Evolutionary conservation across 2,797 vertebrate genomes (phyloP).

Genomic region (Amphiprion clarkii): DNA sequence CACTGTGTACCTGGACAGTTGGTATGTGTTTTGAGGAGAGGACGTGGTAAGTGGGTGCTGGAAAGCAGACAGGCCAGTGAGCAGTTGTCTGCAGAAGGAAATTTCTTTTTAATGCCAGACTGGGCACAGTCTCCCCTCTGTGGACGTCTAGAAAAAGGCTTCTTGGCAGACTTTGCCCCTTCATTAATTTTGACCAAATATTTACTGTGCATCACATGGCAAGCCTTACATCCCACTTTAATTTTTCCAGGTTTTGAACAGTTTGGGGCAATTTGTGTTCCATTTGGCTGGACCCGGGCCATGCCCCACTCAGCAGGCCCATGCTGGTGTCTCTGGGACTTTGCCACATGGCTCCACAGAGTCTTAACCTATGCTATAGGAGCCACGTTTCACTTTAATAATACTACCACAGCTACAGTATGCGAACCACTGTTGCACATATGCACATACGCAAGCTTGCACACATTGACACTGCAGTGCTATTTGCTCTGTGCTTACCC

Average conservation of each 20-base stretch:
- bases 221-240: slow-evolving; percentile 68
- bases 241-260: slow-evolving; percentile 77
- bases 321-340: slow-evolving; percentile 68
- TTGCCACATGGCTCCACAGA: slow-evolving; percentile 76
- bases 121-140: slow-evolving; percentile 77
- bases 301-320: slow-evolving; percentile 71
- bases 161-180: slow-evolving; percentile 78
- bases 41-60: slow-evolving; percentile 71
- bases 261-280: slow-evolving; percentile 75
- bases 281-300: slow-evolving; percentile 71
- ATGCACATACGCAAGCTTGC: slow-evolving; percentile 46
- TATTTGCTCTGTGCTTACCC: slow-evolving; percentile 60
- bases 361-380: slow-evolving; percentile 70
- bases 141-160: slow-evolving; percentile 73
- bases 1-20: slow-evolving; percentile 68
- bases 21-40: slow-evolving; percentile 54
- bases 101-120: slow-evolving; percentile 81
- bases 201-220: slow-evolving; percentile 81
- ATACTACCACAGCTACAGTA: slow-evolving; percentile 54
- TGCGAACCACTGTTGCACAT: slow-evolving; percentile 36
- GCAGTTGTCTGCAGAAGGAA: slow-evolving; percentile 78
- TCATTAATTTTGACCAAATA: slow-evolving; percentile 86
- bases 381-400: slow-evolving; percentile 74
- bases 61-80: slow-evolving; percentile 66
- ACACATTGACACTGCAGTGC: slow-evolving; percentile 55